Evolutionary conservation across 2,797 vertebrate genomes (phyloP), one percentile per base, ranked within the genome.

Genomic region (Australoheros facetus): DNA sequence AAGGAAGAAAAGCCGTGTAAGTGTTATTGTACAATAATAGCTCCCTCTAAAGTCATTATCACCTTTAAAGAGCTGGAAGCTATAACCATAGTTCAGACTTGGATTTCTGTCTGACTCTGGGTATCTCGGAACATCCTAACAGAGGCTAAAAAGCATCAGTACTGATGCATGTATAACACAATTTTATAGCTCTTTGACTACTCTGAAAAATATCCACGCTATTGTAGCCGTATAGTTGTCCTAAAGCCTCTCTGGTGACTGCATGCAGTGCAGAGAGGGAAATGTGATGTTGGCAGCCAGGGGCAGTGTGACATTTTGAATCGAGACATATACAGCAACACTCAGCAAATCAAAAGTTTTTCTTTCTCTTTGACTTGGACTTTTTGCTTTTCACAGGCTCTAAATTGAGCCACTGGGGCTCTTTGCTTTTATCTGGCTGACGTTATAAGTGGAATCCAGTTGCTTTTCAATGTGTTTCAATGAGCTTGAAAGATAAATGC

Each of bases 291-390:
- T 71, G 71, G 79, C 54, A 89, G 76, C 86, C 73, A 23, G 78
- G 77, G 82, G 84, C 77, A 55, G 58, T 26, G 74, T 83, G 86
- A 85, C 85, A 85, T 89, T 89, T 87, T 75, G 26, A 84, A 84
- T 84, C 48, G 45, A 86, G 81, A 83, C 79, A 78, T 37, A 23
- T 13, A 4, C 32, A 60, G 57, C 37, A 59, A 82, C 45, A 60
- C 71, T 83, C 74, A 75, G 73, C 26, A 90, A 88, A 88, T 86
- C 78, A 79, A 37, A 77, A 84, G 54, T n/a, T 72, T 55, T 78
- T 80, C 2, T 73, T 86, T 21, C 42, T 42, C 78, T 82, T 81
- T 86, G 54, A 87, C 42, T 71, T 39, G n/a, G 73, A 76, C 39
- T 83, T 78, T 78, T 87, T 85, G 17, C 77, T 82, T 84, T 85